Evolutionary conservation across 2,888 invertebrate species (phyloP).

Genomic region (Patella ulyssiponensis): DNA sequence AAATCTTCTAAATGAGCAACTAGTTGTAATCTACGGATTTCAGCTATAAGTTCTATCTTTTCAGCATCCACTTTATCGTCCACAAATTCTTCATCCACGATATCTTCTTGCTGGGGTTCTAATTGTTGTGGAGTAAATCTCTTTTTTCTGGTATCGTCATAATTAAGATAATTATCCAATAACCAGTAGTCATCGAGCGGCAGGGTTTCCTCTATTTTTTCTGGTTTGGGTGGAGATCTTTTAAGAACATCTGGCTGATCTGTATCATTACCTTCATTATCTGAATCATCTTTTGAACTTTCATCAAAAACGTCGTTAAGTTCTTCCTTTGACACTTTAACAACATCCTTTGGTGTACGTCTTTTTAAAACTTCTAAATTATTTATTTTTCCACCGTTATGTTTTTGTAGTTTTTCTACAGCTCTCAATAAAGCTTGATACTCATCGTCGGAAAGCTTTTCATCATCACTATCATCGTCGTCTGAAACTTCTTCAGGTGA

Average conservation of each 20-base stretch:
- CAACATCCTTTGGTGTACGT: neutral
- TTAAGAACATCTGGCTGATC: slow-evolving; percentile 14
- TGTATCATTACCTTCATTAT: slow-evolving; percentile 1
- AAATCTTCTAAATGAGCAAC: slow-evolving; percentile 47
- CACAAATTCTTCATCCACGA: neutral
- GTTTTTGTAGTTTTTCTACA: slow-evolving; percentile 34
- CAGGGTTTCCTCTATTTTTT: neutral
- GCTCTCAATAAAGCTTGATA: slow-evolving; percentile 36
- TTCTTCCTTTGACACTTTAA: slow-evolving; percentile 22
- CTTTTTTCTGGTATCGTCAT: slow-evolving; percentile 20
- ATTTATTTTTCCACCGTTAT: neutral
- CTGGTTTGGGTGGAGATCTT: slow-evolving; percentile 9
- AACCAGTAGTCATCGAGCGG: slow-evolving; percentile 19
- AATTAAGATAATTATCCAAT: slow-evolving; percentile 17
- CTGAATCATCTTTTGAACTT: slow-evolving; percentile 14
- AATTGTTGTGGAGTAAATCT: slow-evolving; percentile 12
- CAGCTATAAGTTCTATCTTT: neutral
- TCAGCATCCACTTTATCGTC: neutral
- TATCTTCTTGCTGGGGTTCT: too few species aligned
- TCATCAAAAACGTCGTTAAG: slow-evolving; percentile 21
- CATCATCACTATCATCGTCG: slow-evolving; percentile 6
- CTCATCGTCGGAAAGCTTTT: slow-evolving; percentile 35
- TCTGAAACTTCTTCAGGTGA: neutral
- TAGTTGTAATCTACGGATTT: neutral
- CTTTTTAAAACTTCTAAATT: neutral